Evolutionary conservation across 2,113 vertebrate species (phyloP).

Genomic region (Chaetodon trifascialis): DNA sequence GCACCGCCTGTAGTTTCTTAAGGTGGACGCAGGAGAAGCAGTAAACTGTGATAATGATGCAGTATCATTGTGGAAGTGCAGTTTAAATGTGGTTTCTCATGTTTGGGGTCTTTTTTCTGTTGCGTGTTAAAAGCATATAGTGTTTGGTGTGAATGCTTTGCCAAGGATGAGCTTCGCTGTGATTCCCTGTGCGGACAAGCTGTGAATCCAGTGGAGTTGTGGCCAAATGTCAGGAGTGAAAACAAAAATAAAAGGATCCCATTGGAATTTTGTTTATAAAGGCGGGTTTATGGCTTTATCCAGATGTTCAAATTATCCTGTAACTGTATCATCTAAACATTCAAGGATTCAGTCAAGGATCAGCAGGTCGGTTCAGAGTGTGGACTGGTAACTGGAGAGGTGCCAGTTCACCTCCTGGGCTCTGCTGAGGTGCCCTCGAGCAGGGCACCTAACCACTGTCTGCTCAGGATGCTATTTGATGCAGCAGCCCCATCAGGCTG

Average conservation of each 20-base stretch:
- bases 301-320: neutral
- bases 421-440: neutral
- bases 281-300: no score
- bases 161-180: no score
- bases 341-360: neutral
- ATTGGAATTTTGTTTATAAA: neutral
- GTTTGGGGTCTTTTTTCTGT: neutral
- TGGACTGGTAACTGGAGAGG: neutral
- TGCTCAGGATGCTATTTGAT: no score
- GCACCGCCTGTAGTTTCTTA: constrained; percentile 54
- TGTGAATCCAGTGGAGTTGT: neutral
- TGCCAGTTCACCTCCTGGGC: neutral
- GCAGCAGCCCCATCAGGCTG: no score
- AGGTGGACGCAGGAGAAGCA: constrained; percentile 65
- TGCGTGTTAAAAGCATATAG: no score
- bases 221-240: neutral
- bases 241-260: neutral
- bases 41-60: constrained; percentile 1
- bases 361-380: neutral
- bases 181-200: neutral
- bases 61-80: neutral
- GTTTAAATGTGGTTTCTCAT: neutral
- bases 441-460: no score
- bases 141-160: neutral
- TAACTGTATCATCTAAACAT: neutral